A percentile compares a stretch with the other conserved stretches of the same genome.
Conservation (phyloP, 2,113 vertebrate genomes). For the Periophthalmus modestus region DNA sequence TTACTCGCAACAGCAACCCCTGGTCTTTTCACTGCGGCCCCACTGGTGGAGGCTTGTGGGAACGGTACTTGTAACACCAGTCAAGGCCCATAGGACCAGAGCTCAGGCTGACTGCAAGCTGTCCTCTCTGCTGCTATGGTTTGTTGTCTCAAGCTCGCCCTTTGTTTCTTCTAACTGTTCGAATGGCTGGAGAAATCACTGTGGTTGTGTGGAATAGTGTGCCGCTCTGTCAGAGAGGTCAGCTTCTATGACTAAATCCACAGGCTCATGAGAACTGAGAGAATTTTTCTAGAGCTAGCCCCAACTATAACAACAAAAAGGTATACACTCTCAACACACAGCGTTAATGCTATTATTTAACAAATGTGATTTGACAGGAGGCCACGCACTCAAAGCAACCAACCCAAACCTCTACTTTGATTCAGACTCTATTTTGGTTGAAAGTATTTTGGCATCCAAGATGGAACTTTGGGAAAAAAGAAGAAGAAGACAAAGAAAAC, state of each 20-base stretch:
- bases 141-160: conserved; percentile 62
- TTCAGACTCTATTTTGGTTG: background rate
- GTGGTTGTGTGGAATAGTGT: conserved; percentile 50
- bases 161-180: conserved; percentile 55
- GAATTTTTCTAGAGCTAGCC: conserved; percentile 45
- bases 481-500: background rate
- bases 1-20: conserved; percentile 51
- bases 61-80: conserved; percentile 55
- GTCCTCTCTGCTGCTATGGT: conserved; percentile 35
- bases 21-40: conserved; percentile 16
- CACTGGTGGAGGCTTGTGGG: conserved; percentile 52
- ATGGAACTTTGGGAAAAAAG: background rate
- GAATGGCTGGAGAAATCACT: conserved; percentile 43
- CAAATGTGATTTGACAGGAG: background rate
- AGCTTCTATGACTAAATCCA: conserved; percentile 47
- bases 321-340: conserved; percentile 7
- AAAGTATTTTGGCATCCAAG: background rate
- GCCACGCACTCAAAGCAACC: background rate
- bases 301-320: conserved; percentile 57
- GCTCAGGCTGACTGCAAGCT: conserved; percentile 35
- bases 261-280: conserved; percentile 23
- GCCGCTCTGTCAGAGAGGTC: conserved; percentile 49
- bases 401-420: background rate
- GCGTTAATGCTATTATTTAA: conserved; percentile 12
- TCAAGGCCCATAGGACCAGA: conserved; percentile 42